These are phyloP conservation scores for Mya arenaria DNA, from an alignment of 1,140 invertebrate species.

Conservation along the genomic window DNA sequence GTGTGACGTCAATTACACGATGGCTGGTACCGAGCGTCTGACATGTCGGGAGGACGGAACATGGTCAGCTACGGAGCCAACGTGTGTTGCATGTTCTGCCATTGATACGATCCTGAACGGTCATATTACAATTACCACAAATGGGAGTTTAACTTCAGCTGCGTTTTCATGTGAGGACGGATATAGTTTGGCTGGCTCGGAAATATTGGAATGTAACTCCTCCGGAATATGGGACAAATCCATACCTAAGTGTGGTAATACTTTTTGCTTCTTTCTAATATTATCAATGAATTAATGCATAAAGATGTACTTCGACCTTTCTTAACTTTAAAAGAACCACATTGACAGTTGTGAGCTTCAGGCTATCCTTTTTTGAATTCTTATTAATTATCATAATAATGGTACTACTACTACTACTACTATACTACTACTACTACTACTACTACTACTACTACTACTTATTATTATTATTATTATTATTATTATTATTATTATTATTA, in stretches of 20 bases:
- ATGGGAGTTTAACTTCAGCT: constrained; percentile 11
- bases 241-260: constrained; percentile 16
- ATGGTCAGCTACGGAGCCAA: constrained; percentile 22
- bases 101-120: no score
- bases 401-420: not conserved
- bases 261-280: no score
- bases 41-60: constrained; percentile 18
- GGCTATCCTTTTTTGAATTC: not conserved
- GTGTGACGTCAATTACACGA: constrained; percentile 19
- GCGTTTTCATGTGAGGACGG: constrained; percentile 21
- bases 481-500: no score
- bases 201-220: not conserved
- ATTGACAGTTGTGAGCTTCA: no score
- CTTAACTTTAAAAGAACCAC: no score
- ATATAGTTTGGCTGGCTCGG: not conserved
- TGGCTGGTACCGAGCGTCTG: not conserved
- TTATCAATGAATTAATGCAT: no score
- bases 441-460: no score
- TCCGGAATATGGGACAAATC: constrained; percentile 13
- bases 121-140: no score
- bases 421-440: not conserved
- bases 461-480: no score
- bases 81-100: no score
- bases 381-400: not conserved
- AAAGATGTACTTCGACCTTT: no score